A percentile compares a stretch with the other conserved stretches of the same genome.
Conservation (phyloP, 2,797 vertebrate species). For the Crenichthys baileyi region DNA sequence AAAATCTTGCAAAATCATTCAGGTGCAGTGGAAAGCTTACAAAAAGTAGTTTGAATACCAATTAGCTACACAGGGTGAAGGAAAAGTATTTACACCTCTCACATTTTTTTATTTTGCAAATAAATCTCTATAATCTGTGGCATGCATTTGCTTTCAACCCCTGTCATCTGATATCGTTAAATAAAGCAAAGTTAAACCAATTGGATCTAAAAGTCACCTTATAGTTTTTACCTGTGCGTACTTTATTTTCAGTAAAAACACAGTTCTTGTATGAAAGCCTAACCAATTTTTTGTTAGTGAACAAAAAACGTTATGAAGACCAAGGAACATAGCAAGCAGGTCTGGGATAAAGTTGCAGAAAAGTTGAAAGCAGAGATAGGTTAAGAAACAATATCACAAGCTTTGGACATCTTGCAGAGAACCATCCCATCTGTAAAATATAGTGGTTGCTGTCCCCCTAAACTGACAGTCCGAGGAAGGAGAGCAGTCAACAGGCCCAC, state of each 20-base stretch:
- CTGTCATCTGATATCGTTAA: no score
- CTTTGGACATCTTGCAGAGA: background rate
- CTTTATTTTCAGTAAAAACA: no score
- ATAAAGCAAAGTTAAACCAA: no score
- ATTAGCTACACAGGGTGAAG: background rate
- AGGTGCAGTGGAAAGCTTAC: conserved; percentile 21
- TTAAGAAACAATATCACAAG: background rate
- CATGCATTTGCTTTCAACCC: no score
- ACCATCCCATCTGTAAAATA: background rate
- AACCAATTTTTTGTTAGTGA: no score
- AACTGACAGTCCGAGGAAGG: background rate
- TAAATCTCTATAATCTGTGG: background rate
- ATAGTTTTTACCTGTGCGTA: no score
- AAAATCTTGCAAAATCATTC: conserved; percentile 14
- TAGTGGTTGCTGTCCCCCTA: background rate
- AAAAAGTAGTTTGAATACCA: background rate
- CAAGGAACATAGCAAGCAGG: no score
- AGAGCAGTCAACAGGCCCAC: background rate
- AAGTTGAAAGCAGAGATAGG: no score
- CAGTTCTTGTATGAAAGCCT: no score
- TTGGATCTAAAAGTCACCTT: no score
- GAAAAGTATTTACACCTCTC: background rate
- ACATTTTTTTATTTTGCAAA: background rate
- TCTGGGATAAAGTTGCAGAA: no score
- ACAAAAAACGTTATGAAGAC: no score